Percentiles rank a stretch among this genome's conserved stretches.
Conservation (phyloP, 2,888 invertebrate genomes). For the Megamerina dolium region DNA sequence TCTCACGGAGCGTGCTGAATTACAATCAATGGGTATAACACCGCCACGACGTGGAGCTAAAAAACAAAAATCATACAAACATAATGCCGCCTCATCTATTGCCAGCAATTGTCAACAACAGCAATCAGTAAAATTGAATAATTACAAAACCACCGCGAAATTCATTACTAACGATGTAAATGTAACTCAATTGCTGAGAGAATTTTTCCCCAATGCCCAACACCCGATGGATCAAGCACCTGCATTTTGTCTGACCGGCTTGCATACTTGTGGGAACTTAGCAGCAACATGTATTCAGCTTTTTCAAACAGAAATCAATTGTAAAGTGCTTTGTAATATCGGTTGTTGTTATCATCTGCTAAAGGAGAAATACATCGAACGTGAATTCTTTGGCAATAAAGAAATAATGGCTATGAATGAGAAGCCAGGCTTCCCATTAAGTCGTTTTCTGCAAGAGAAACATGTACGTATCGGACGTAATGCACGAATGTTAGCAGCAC, state of each 20-base stretch:
- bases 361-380: constrained; percentile 53
- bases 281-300: constrained; percentile 66
- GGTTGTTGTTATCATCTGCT: constrained; percentile 88
- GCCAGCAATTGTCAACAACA: neutral
- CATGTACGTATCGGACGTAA: constrained; percentile 60
- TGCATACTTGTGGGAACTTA: constrained; percentile 87
- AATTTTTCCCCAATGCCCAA: constrained; percentile 54
- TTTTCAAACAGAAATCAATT: constrained; percentile 55
- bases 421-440: constrained; percentile 62
- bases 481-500: constrained; percentile 80
- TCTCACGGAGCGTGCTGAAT: constrained; percentile 52
- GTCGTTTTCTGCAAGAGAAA: constrained; percentile 53
- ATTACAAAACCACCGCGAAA: constrained; percentile 58
- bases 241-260: constrained; percentile 60
- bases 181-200: constrained; percentile 50
- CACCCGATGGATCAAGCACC: constrained; percentile 31
- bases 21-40: constrained; percentile 39
- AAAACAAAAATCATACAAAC: neutral
- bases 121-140: constrained; percentile 14
- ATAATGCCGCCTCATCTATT: neutral
- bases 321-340: constrained; percentile 66
- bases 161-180: constrained; percentile 59
- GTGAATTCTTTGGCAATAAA: constrained; percentile 41
- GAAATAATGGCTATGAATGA: constrained; percentile 31
- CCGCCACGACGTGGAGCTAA: constrained; percentile 37